Evolutionary conservation across 2,888 invertebrate genomes (phyloP), one percentile per base, ranked within the genome.

Genomic region (Scelioninae gen. 2): DNA sequence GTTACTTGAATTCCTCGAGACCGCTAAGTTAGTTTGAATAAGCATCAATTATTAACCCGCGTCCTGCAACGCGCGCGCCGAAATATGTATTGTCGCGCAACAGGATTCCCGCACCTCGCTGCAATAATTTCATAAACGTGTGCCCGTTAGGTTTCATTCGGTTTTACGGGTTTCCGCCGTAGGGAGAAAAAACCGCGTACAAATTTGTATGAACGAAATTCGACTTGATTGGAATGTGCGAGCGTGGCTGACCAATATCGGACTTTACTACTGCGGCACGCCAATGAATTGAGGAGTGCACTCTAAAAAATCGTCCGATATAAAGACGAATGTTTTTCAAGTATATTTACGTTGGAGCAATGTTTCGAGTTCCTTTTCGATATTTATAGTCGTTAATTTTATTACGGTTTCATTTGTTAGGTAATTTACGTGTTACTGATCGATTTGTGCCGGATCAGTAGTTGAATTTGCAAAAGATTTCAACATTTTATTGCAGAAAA

Each of bases 1-100:
- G 64, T 61, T 22, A 43, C 70, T 55, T 25, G 52, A 67, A 45
- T 74, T 76, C 64, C 70, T 73, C 73, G 55, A 73, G 55, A 68
- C 65, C 43, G 64, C 73, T 55, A 69, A 69, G 73, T 69, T 65
- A 55, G 64, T 73, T 65, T 73, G 53, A 41, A 43, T 48, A 19
- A 16, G 2, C 35, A 60, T 67, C 37, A 57, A 58, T 73, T 41
- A 67, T 53, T 73, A 55, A 73, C n/a, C n/a, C n/a, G 22, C 25
- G 15, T 13, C 57, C 55, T 69, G 19, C 18, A 11, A 31, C 15
- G 43, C 28, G 55, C 6, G 7, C 25, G 4, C 28, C 19, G 50
- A 64, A 70, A 58, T 48, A 55, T 25, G 55, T 43, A 63, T 70
- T 63, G 63, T 58, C 70, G 60, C 45, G 45, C 57, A n/a, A n/a